Evolutionary conservation across 2,797 vertebrate species (phyloP).

Genomic region (Lutjanus campechanus): DNA sequence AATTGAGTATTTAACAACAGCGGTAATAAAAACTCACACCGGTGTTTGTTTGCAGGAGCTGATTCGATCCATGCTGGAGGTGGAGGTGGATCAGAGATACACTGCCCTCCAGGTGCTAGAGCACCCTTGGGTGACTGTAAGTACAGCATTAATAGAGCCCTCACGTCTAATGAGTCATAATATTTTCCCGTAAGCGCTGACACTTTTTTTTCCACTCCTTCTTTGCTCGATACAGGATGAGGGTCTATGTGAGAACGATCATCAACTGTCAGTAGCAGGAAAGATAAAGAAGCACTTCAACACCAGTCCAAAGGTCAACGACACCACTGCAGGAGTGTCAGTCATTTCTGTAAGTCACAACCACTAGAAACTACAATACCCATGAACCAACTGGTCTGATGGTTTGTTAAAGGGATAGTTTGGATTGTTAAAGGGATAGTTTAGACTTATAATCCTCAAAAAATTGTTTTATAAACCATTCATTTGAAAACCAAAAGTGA

Average conservation of each 20-base stretch:
- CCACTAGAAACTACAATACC: not conserved
- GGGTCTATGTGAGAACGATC: conserved; percentile 94
- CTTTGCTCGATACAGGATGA: conserved; percentile 89
- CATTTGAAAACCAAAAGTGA: too few species aligned
- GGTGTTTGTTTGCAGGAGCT: conserved; percentile 86
- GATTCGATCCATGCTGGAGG: conserved; percentile 96
- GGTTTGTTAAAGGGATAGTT: not conserved
- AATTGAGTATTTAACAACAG: too few species aligned
- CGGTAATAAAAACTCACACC: conserved; percentile 7
- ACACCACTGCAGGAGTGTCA: conserved; percentile 94
- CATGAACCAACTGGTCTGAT: not conserved
- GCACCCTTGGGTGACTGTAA: conserved; percentile 98
- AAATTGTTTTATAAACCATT: too few species aligned
- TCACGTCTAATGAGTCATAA: not conserved
- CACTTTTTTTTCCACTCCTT: not conserved
- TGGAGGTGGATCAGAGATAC: conserved; percentile 95
- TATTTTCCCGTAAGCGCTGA: not conserved
- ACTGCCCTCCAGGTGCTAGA: conserved; percentile 95
- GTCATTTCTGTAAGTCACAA: conserved; percentile 95
- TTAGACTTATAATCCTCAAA: too few species aligned
- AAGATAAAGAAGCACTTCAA: conserved; percentile 99
- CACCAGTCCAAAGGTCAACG: conserved; percentile 91
- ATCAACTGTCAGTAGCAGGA: conserved; percentile 96
- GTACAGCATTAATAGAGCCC: conserved; percentile 53
- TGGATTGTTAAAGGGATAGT: too few species aligned